Base-by-base conservation (phyloP, 2,797 vertebrate species). In the Notoglanidium macrostoma region DNA sequence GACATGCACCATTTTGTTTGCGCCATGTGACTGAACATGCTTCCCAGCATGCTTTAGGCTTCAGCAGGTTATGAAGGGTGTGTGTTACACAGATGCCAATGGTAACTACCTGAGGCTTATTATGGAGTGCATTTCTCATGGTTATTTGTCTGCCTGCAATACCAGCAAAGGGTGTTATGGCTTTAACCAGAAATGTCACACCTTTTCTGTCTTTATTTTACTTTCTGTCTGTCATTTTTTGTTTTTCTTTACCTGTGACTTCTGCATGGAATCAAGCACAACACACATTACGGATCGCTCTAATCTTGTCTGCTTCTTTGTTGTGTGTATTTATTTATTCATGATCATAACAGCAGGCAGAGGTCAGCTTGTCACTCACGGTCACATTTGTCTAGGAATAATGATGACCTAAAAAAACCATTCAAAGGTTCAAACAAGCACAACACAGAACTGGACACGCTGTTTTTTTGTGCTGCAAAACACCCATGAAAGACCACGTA, bases 261-360 rank as follows among this genome's bases (percentile, higher is more conserved):
- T 72, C 40, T 17, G 10, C 11, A 19, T 40, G 21, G n/a, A 46
- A 32, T 61, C 11, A 61, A 40, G 55, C 55, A 61, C 15, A 46
- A 67, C 74, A 78, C 46, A 67, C 6, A 23, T 81, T 74, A 19
- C 40, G 3, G 49, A 19, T 77, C 26, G 21, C 67, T 54, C 32
- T 80, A 35, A 5, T 78, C 83, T 57, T 74, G 29, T 74, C 54
- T 80, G 44, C 11, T 73, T 40, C 29, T 51, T 74, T 87, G 81
- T 86, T 68, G 14, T 68, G 63, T 63, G 59, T 85, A 83, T 89
- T 89, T 89, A 88, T 90, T 91, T 89, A 86, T 89, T 91, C 2
- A 80, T n/a, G 29, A 57, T 79, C 26, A 74, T 26, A 59, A n/a
- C 26, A 35, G 46, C 49, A 86, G 57, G 44, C 72, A 85, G 77